Base-by-base conservation (phyloP, 2,113 vertebrate species). In the human region DNA sequence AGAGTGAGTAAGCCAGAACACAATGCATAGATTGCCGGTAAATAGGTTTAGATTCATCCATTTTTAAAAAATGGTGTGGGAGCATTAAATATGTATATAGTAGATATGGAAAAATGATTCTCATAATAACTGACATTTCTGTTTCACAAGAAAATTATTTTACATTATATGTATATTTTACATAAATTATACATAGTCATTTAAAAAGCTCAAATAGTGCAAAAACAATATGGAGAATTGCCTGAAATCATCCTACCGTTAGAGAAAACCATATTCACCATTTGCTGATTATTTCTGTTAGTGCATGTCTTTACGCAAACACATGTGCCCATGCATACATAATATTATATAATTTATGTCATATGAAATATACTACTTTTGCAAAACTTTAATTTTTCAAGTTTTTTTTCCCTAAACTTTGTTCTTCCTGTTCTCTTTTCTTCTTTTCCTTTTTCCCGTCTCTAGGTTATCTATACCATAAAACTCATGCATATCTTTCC, bases 191-290 rank as follows among this genome's bases (percentile, higher is more conserved):
- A 87, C 22, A 35, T 12, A 38, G 14, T 48, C 22, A 25, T 86
- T 93, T 66, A 2, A 35, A 70, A 93, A 89, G 11, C 18, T 70
- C 25, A 80, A 84, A 48, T 3, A 73, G 84, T 89, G 55, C 8
- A 72, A 61, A 88, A 82, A 93, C 83, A 95, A 64, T 7, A 48
- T 22, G 72, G 78, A 92, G 75, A 95, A 45, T 76, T 70, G 72
- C 5, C 27, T 78, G 32, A 93, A 93, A 81, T 82, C 38, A 91
- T 25, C 23, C 4, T n/a, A 80, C 5, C 4, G 22, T n/a, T 27
- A 90, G 32, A 87, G 40, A 82, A 97, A 86, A 48, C 23, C 1
- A 1, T 40, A 64, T 64, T 73, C 64, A 23, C n/a, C 10, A 22
- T 76, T 81, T 89, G 27, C 8, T 55, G 22, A 52, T 70, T 55